Evolutionary conservation across 2,797 vertebrate species (phyloP), one percentile per base, ranked within the genome.

Genomic region (Schizopygopsis pylzovi): DNA sequence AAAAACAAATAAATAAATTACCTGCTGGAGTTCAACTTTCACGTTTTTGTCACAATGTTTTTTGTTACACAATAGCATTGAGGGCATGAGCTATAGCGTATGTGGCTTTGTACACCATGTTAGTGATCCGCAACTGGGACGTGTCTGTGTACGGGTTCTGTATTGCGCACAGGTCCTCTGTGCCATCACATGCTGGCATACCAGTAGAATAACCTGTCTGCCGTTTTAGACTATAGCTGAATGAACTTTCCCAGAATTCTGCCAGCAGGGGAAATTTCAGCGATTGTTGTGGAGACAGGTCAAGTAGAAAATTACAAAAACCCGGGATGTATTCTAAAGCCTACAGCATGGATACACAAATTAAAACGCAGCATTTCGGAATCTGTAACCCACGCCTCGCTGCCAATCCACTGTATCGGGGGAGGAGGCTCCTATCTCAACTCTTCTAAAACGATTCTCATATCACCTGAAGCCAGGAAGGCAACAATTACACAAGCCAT

Each of bases 41-140:
- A 75, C 79, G 33, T 82, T 61, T 86, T 85, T 91, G 47, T 93
- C 87, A 85, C 93, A 94, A 0, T 87, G 52, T 85, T 18, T 87
- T 39, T 90, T 37, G 43, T 89, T 83, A 84, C 94, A 92, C 59
- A 13, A 89, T 25, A 63, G 81, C 85, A 59, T 95, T 92, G 68
- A 95, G 87, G 41, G 94, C 92, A 86, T 94, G 88, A 33, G 93
- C 94, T 86, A 94, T 89, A n/a, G 94, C 92, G 80, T 94, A 93
- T n/a, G 93, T 90, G 28, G 94, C 94, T 87, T 94, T 95, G 78
- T 95, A 95, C 45, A 94, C 94, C 93, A 94, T 93, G 89, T 94
- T 94, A 33, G 91, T 92, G 37, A 94, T 82, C 49, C 93, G 85
- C 33, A 95, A 88, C 84, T 94, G 92, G 45, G 93, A 93, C 0